These are phyloP conservation scores for Hypsibius dujardini DNA, from an alignment of 1,140 invertebrate species.

Conservation along the genomic window DNA sequence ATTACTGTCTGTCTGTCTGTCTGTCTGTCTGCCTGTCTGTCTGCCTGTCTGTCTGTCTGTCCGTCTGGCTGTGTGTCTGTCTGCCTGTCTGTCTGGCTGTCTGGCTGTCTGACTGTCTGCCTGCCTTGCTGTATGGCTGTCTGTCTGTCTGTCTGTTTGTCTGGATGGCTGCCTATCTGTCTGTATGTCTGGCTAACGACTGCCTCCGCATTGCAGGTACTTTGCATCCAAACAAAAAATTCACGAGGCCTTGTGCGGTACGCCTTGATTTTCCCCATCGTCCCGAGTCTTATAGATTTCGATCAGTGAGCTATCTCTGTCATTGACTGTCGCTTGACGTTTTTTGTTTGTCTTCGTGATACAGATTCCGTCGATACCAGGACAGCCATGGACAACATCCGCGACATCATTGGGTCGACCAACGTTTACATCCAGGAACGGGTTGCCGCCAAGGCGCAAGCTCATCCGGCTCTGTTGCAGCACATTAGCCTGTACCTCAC, in stretches of 20 bases:
- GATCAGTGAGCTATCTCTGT: conserved; percentile 20
- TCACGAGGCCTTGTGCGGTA: conserved; percentile 62
- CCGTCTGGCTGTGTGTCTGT: too few relatives aligned
- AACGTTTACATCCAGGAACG: conserved; percentile 67
- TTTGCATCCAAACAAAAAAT: conserved; percentile 47
- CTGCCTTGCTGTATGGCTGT: too few relatives aligned
- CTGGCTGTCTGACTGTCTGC: too few relatives aligned
- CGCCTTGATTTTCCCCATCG: conserved; percentile 21
- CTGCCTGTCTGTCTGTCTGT: too few relatives aligned
- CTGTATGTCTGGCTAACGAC: not conserved
- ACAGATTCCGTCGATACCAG: conserved; percentile 86
- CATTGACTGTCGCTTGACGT: not conserved
- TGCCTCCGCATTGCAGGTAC: conserved; percentile 39
- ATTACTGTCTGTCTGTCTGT: not conserved
- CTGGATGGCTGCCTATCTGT: too few relatives aligned
- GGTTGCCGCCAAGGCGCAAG: conserved; percentile 30
- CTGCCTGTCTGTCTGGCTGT: too few relatives aligned
- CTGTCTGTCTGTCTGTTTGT: too few relatives aligned
- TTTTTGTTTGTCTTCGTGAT: conserved; percentile 26
- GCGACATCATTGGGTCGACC: conserved; percentile 56
- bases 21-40: too few relatives aligned
- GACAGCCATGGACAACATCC: conserved; percentile 55
- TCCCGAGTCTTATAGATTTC: conserved; percentile 12
- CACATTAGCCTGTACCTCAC: conserved; percentile 55
- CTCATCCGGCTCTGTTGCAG: conserved; percentile 35